Conservation (phyloP, 1,140 invertebrate species). For the Papilio glaucus region DNA sequence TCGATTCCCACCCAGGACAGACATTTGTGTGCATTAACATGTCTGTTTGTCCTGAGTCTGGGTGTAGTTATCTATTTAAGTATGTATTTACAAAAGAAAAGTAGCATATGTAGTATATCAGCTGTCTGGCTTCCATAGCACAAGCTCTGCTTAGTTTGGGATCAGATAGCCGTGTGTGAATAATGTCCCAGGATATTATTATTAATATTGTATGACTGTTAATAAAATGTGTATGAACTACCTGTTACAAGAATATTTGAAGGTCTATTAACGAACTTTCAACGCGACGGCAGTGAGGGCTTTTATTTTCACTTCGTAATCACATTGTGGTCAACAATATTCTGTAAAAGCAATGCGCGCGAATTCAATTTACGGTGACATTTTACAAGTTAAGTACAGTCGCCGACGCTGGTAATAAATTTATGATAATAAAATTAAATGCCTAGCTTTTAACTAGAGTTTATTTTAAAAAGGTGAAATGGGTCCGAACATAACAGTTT, state of each 20-base stretch:
- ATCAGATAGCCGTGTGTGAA: too few relatives aligned
- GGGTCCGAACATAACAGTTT: too few relatives aligned
- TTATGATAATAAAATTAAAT: not conserved
- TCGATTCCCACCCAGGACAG: too few relatives aligned
- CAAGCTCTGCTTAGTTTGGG: too few relatives aligned
- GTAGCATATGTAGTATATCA: too few relatives aligned
- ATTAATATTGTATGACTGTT: too few relatives aligned
- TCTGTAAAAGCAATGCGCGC: not conserved
- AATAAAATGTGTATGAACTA: not conserved
- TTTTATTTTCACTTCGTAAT: conserved; percentile 16
- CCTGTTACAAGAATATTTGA: not conserved
- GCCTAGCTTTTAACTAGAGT: not conserved
- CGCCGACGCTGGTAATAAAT: not conserved
- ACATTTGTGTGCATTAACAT: conserved; percentile 1
- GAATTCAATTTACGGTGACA: not conserved
- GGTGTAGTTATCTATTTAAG: too few relatives aligned
- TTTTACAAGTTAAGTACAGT: not conserved
- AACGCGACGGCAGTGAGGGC: not conserved
- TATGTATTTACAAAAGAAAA: too few relatives aligned
- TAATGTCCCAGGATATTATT: too few relatives aligned
- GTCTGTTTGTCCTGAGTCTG: too few relatives aligned
- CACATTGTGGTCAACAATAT: conserved; percentile 4
- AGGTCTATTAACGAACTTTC: not conserved
- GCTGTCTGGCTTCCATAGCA: too few relatives aligned
- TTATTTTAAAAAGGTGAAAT: too few relatives aligned